A percentile compares a stretch with the other conserved stretches of the same genome.
Evolutionary conservation across 2,113 vertebrate genomes (phyloP).

Genomic region (Prietella phreatophila): DNA sequence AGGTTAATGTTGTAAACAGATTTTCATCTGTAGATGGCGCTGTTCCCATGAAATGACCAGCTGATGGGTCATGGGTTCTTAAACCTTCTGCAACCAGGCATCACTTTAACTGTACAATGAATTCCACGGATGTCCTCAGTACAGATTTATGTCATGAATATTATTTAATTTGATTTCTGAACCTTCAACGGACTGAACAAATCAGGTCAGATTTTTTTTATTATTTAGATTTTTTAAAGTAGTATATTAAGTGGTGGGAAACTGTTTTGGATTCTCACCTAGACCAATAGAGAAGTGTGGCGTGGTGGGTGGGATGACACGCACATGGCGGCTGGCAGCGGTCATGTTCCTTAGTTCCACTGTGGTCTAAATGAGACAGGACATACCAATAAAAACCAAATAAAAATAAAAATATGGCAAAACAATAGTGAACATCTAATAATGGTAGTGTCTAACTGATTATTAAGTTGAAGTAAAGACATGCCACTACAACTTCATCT

Average conservation of each 20-base stretch:
- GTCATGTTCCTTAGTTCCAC: constrained; percentile 85
- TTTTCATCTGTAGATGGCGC: constrained; percentile 28
- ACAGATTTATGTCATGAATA: background rate
- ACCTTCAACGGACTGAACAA: background rate
- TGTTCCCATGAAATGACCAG: constrained; percentile 9
- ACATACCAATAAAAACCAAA: background rate
- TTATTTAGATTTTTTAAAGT: background rate
- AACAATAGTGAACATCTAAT: background rate
- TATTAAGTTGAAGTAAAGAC: background rate
- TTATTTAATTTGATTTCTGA: background rate
- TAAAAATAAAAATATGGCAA: background rate
- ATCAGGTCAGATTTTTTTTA: background rate
- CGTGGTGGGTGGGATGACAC: constrained; percentile 83
- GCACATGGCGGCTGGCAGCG: constrained; percentile 75
- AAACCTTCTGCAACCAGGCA: background rate
- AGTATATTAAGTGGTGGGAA: too few relatives aligned
- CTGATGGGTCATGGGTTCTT: background rate
- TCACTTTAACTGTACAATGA: background rate
- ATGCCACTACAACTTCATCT: background rate
- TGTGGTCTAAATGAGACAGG: constrained; percentile 68
- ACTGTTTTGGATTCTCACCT: constrained; percentile 73
- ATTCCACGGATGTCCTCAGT: background rate
- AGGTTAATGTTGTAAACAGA: background rate
- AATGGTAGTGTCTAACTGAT: background rate
- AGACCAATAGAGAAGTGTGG: constrained; percentile 81